Evolutionary conservation across 92 coral and sea anemone species (phyloP), one percentile per base, ranked within the genome.

Genomic region (Porites lobata): DNA sequence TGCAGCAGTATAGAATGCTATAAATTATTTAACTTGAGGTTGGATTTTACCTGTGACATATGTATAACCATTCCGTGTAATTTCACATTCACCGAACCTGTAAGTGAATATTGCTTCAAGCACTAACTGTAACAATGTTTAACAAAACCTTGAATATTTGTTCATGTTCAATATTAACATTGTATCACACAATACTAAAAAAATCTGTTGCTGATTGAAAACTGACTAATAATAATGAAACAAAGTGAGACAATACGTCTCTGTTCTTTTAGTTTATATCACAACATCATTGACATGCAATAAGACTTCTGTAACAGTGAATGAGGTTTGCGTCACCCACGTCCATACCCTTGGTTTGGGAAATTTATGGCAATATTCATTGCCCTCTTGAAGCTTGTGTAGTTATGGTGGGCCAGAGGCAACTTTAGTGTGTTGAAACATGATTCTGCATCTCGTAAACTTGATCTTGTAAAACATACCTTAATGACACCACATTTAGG

Each of bases 321-420:
- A 66, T 70, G 85, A 26, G 61, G 68, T 63, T 56, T 18, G 71
- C 5, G 52, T 88, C 65, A 84, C 50, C 92, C 92, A 76, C 92
- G 70, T 52, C 92, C 92, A 89, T 89, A 89, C n/a, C 89, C 89
- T 61, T 50, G 58, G 75, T 77, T 67, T 50, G 84, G 92, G 79
- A 81, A 84, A 54, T 76, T 75, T 13, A 89, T 22, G 72, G 92
- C 89, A 75, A 84, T 50, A 75, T 89, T 89, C 89, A 89, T 89
- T 76, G 89, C 92, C 63, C 65, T 71, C 72, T 54, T 38, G 51
- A 89, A 84, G 15, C 75, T 21, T 9, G 15, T 43, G 62, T 68
- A 89, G 14, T 56, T 17, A 43, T 70, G 75, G 75, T 84, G 89
- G 68, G 56, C 67, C 65, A 84, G 65, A 26, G 89, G 92, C 20